Evolutionary conservation across 2,797 vertebrate species (phyloP).

Genomic region (Tympanoctomys barrerae): DNA sequence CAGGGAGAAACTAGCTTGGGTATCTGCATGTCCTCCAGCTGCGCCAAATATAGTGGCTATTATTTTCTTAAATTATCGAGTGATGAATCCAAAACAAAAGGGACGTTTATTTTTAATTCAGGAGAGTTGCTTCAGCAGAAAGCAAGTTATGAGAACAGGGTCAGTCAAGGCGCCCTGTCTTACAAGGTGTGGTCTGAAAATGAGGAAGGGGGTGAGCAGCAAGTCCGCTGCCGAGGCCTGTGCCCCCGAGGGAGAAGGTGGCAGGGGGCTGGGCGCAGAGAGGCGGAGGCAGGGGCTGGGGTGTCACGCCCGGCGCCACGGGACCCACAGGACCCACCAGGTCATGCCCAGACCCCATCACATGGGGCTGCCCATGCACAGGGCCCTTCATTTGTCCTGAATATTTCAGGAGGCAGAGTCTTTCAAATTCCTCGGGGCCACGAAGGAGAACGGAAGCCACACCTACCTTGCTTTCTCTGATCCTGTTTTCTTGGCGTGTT

Average conservation of each 20-base stretch:
- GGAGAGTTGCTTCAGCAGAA: constrained; percentile 58
- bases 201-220: background rate
- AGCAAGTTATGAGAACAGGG: constrained; percentile 34
- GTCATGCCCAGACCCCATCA: background rate
- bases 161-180: constrained; percentile 32
- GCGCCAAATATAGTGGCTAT: constrained; percentile 45
- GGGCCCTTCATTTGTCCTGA: background rate
- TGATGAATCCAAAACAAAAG: constrained; percentile 54
- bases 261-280: background rate
- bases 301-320: background rate
- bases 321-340: too few relatives aligned
- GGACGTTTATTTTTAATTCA: constrained; percentile 71
- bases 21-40: background rate
- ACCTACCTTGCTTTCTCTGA: constrained; percentile 92
- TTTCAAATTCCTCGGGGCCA: background rate
- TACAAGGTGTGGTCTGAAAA: constrained; percentile 59
- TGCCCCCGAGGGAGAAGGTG: background rate
- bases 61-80: constrained; percentile 75
- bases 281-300: background rate
- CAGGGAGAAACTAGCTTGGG: background rate
- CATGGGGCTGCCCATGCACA: background rate
- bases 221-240: background rate
- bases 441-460: background rate
- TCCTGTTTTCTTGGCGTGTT: constrained; percentile 87
- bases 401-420: background rate